Conservation (phyloP, 2,888 invertebrate genomes). For the Trissolcus brochymenae region DNA sequence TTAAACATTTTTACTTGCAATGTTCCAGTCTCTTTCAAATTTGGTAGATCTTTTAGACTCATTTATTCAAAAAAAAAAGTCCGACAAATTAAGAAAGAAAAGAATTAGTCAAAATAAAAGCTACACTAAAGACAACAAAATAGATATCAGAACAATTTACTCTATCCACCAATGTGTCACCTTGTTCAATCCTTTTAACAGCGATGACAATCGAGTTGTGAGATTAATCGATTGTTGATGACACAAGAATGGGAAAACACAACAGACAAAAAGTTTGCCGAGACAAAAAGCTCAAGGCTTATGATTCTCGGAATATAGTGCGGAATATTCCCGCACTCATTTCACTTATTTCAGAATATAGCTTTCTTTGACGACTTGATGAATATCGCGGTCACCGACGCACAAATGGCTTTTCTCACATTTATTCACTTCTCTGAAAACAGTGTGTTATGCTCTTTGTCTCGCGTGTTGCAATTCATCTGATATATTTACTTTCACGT, state of each 20-base stretch:
- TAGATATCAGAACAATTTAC: too few relatives aligned
- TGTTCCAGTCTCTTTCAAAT: too few relatives aligned
- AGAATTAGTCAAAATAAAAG: too few relatives aligned
- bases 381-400: constrained; percentile 31
- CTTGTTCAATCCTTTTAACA: too few relatives aligned
- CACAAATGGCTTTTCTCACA: constrained; percentile 26
- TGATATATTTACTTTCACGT: not conserved
- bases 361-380: constrained; percentile 25
- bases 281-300: constrained; percentile 10
- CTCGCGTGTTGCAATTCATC: constrained; percentile 9
- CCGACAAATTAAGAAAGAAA: not conserved
- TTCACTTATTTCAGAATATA: not conserved
- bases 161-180: too few relatives aligned
- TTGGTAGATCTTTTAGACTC: too few relatives aligned
- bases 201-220: constrained; percentile 16
- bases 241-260: constrained; percentile 2
- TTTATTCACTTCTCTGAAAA: constrained; percentile 25
- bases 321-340: constrained; percentile 9
- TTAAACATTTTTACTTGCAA: too few relatives aligned
- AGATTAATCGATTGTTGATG: constrained; percentile 29
- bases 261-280: not conserved
- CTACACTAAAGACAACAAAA: too few relatives aligned
- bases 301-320: not conserved
- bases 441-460: constrained; percentile 14
- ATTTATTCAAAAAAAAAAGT: too few relatives aligned